phyloP scores from a whole-genome alignment of 2,113 vertebrate species.

The Trogon surrucura region DNA sequence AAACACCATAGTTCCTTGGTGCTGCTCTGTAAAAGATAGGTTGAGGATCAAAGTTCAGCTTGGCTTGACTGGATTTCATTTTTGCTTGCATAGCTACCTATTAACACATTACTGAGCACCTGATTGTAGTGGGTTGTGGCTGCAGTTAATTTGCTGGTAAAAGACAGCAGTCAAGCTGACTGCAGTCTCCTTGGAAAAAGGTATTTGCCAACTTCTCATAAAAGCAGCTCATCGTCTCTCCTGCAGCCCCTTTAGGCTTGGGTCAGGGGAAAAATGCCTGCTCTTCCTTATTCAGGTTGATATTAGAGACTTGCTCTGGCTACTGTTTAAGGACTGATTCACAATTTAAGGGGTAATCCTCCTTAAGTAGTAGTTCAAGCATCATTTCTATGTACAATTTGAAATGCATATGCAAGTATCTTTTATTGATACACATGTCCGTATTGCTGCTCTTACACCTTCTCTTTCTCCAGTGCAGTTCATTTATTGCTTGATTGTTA shows the following conservation, averaged over 20 bases:
- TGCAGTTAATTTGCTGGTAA: conserved; percentile 18
- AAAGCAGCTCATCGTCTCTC: background rate
- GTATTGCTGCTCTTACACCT: background rate
- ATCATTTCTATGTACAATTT: background rate
- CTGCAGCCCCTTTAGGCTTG: background rate
- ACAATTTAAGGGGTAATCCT: background rate
- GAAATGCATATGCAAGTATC: background rate
- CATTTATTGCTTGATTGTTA: background rate
- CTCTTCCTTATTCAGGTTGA: background rate
- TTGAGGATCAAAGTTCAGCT: conserved; percentile 40
- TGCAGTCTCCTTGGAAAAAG: background rate
- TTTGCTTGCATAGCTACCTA: conserved; percentile 27
- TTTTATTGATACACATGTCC: background rate
- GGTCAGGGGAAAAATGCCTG: background rate
- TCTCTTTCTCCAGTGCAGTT: background rate
- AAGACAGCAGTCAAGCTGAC: background rate
- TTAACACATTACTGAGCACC: conserved; percentile 14
- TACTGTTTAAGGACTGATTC: background rate
- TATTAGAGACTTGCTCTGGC: background rate
- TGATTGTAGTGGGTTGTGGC: background rate
- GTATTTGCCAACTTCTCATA: background rate
- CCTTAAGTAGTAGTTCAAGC: background rate
- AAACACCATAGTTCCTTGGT: conserved; percentile 26
- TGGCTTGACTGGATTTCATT: conserved; percentile 30
- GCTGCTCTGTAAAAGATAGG: conserved; percentile 24